Conservation (phyloP, 2,888 invertebrate species). For the Pomacea canaliculata region DNA sequence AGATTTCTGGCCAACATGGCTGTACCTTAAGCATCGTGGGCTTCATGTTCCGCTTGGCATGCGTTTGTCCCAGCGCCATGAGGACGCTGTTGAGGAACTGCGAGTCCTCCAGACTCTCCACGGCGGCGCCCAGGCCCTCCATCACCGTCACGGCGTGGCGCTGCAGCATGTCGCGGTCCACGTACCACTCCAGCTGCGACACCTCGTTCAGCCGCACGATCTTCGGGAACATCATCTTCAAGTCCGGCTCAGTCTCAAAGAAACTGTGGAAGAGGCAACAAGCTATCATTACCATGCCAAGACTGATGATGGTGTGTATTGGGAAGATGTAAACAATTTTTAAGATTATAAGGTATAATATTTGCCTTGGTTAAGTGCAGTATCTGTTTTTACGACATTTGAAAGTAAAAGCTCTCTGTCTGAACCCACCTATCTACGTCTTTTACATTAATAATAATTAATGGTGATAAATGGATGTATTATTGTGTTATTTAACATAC, state of each 20-base stretch:
- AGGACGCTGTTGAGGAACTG: slow-evolving; percentile 60
- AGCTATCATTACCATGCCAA: not conserved
- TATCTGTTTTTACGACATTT: too few species aligned
- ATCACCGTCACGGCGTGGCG: slow-evolving; percentile 63
- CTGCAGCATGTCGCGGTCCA: slow-evolving; percentile 60
- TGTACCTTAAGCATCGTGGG: slow-evolving; percentile 57
- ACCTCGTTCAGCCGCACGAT: slow-evolving; percentile 58
- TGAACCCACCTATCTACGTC: too few species aligned
- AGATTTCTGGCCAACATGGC: too few species aligned
- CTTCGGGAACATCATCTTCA: slow-evolving; percentile 61
- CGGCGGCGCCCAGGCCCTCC: slow-evolving; percentile 66
- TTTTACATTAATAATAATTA: too few species aligned
- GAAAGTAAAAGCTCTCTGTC: too few species aligned
- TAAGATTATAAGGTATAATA: not conserved
- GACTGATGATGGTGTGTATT: not conserved
- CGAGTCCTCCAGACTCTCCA: slow-evolving; percentile 64
- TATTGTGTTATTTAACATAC: too few species aligned
- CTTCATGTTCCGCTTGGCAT: slow-evolving; percentile 58
- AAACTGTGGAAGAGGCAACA: slow-evolving; percentile 43
- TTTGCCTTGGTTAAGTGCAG: not conserved
- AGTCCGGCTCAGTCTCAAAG: slow-evolving; percentile 59
- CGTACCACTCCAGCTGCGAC: slow-evolving; percentile 57
- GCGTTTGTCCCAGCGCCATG: slow-evolving; percentile 64
- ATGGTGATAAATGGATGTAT: too few species aligned
- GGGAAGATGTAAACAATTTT: not conserved